These are phyloP conservation scores for Candidula unifasciata DNA, from an alignment of 2,888 invertebrate species.

Conservation along the genomic window DNA sequence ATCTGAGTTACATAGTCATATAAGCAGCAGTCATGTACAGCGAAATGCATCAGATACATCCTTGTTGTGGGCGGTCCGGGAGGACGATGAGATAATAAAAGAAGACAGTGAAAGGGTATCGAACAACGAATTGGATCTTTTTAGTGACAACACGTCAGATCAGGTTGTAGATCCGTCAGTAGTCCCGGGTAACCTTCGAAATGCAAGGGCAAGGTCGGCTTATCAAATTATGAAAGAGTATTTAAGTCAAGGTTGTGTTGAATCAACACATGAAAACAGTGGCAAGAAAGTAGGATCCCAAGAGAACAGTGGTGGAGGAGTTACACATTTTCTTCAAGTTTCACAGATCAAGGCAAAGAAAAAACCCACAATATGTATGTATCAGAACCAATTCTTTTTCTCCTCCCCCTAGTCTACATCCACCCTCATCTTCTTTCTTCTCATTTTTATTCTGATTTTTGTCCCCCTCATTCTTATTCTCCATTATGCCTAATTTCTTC, in stretches of 20 bases:
- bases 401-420: no score
- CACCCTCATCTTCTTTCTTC: no score
- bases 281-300: neutral
- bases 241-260: conserved; percentile 22
- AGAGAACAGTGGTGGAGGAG: neutral
- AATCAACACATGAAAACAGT: neutral
- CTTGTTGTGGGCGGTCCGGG: neutral
- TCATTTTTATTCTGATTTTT: no score
- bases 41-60: neutral
- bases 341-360: neutral
- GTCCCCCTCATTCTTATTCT: no score
- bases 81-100: no score
- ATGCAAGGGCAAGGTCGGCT: neutral
- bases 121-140: neutral
- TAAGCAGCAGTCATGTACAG: neutral
- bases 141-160: neutral
- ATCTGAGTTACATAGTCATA: no score
- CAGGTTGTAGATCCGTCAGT: conserved; percentile 25
- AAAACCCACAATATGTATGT: conserved; percentile 26
- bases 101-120: neutral
- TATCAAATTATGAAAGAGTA: conserved; percentile 7
- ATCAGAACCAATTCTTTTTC: neutral
- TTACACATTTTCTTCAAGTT: neutral
- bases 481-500: no score
- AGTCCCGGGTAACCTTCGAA: conserved; percentile 36